Conservation (phyloP, 2,888 invertebrate species). For the Dynastes maya region DNA sequence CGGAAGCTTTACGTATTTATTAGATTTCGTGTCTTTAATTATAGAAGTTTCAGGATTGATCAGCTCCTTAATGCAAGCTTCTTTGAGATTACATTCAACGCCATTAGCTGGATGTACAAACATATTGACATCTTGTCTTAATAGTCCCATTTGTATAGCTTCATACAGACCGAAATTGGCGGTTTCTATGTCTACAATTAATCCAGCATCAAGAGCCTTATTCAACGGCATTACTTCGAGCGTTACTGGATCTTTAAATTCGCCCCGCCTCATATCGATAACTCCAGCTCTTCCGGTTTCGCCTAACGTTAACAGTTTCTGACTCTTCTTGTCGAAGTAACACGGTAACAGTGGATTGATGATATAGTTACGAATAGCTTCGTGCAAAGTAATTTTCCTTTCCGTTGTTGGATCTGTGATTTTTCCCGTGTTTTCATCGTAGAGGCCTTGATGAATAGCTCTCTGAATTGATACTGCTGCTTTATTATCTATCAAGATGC, state of each 20-base stretch:
- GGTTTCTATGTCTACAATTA: slow-evolving; percentile 90
- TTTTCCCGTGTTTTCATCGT: slow-evolving; percentile 86
- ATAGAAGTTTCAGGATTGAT: slow-evolving; percentile 84
- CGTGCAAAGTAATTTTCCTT: slow-evolving; percentile 85
- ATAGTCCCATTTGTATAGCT: slow-evolving; percentile 84
- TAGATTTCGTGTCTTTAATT: slow-evolving; percentile 80
- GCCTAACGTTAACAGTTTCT: slow-evolving; percentile 80
- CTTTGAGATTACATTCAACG: slow-evolving; percentile 80
- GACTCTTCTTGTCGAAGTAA: slow-evolving; percentile 84
- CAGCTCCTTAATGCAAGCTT: slow-evolving; percentile 83
- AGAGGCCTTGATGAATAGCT: slow-evolving; percentile 89
- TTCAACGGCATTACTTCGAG: slow-evolving; percentile 79
- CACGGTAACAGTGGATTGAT: slow-evolving; percentile 87
- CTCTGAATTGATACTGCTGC: slow-evolving; percentile 88
- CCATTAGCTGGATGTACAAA: slow-evolving; percentile 87
- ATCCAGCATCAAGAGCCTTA: slow-evolving; percentile 83
- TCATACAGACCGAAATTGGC: slow-evolving; percentile 88
- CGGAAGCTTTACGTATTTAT: slow-evolving; percentile 81
- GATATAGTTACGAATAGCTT: slow-evolving; percentile 85
- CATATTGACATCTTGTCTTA: slow-evolving; percentile 77
- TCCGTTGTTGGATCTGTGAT: slow-evolving; percentile 87
- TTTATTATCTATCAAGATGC: slow-evolving; percentile 85
- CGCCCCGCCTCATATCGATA: slow-evolving; percentile 85
- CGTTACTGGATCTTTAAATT: slow-evolving; percentile 82
- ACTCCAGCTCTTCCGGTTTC: slow-evolving; percentile 88